Conservation (phyloP, 2,113 vertebrate species). For the Tachysurus fulvidraco region DNA sequence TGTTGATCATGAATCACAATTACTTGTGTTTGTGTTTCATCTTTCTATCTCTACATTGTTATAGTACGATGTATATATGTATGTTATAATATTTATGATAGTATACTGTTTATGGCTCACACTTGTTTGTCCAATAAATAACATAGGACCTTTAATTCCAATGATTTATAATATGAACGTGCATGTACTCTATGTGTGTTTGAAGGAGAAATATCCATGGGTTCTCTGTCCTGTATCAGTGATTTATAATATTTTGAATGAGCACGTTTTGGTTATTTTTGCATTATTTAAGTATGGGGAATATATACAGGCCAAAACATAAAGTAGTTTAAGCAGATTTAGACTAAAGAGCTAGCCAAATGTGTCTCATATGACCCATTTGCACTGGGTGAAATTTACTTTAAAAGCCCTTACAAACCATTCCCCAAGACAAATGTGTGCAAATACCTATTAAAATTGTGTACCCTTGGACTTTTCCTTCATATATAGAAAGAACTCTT, state of each 20-base stretch:
- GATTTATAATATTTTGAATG: not conserved
- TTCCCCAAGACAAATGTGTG: conserved; percentile 2
- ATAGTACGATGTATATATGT: not conserved
- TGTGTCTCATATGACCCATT: conserved; percentile 1
- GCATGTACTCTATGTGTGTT: not conserved
- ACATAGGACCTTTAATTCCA: not conserved
- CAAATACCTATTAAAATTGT: not conserved
- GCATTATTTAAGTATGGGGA: not conserved
- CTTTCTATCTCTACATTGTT: not conserved
- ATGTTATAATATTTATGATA: not conserved
- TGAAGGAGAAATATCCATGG: not conserved
- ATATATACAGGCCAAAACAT: not conserved
- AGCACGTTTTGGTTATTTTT: not conserved
- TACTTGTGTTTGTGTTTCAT: not conserved
- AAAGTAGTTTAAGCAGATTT: conserved; percentile 7
- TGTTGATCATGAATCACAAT: not conserved
- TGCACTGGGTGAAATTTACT: not conserved
- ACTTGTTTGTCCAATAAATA: not conserved
- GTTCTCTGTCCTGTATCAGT: not conserved
- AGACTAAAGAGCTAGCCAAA: not conserved
- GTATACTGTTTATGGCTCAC: not conserved
- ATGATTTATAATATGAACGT: not conserved
- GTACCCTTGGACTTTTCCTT: not conserved
- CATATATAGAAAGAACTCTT: conserved; percentile 10
- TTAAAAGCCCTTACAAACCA: not conserved